These are phyloP conservation scores for Lottia scabra DNA, from an alignment of 2,888 invertebrate genomes.

Conservation along the genomic window DNA sequence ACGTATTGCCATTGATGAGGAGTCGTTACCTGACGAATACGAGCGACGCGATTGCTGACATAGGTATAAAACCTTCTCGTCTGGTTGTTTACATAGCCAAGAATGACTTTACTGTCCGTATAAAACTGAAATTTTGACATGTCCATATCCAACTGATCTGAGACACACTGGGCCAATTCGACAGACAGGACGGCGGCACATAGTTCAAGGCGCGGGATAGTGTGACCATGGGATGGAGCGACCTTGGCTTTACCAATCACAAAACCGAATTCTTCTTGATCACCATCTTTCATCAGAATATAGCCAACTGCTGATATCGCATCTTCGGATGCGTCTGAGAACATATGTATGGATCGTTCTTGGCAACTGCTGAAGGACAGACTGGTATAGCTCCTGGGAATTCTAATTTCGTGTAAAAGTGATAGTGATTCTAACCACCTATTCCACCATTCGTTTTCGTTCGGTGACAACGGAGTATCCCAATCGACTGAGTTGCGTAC, in stretches of 20 bases:
- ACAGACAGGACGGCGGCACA: conserved; percentile 24
- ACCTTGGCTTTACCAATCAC: conserved; percentile 26
- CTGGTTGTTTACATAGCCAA: too few relatives aligned
- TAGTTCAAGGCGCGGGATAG: conserved; percentile 40
- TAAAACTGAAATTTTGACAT: too few relatives aligned
- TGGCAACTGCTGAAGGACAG: not conserved
- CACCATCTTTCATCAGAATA: conserved; percentile 12
- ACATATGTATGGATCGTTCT: conserved; percentile 17
- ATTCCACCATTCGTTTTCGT: conserved; percentile 11
- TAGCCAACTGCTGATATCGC: conserved; percentile 29
- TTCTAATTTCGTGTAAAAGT: conserved; percentile 10
- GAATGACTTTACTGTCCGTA: conserved; percentile 34
- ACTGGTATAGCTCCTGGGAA: conserved; percentile 9
- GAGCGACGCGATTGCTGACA: conserved; percentile 31
- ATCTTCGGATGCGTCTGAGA: conserved; percentile 28
- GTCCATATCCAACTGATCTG: not conserved
- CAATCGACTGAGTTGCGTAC: conserved; percentile 9
- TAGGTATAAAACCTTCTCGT: conserved; percentile 37
- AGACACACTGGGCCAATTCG: conserved; percentile 21
- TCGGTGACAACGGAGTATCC: conserved; percentile 19
- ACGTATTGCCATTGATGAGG: conserved; percentile 36
- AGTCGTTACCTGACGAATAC: conserved; percentile 16
- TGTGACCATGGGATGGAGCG: conserved; percentile 27
- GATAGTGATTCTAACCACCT: conserved; percentile 16
- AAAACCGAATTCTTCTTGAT: conserved; percentile 12